These are phyloP conservation scores for Rhamphomyia laevipes DNA, from an alignment of 2,888 invertebrate genomes.

Conservation along the genomic window DNA sequence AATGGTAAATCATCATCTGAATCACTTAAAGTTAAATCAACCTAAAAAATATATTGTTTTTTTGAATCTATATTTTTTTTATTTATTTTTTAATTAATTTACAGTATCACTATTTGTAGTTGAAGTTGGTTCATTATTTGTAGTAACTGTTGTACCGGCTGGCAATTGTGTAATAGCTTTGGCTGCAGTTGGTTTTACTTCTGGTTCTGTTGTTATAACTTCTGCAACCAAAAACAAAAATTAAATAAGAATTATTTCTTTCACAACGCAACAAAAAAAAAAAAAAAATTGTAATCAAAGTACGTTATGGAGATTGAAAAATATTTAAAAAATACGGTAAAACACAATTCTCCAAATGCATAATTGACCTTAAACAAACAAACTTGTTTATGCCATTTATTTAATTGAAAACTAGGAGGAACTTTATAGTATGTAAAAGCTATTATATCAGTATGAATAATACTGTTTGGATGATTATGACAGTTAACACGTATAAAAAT, in stretches of 20 bases:
- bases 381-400: no score
- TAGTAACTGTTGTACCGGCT: constrained; percentile 17
- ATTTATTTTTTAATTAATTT: constrained; percentile 12
- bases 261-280: not conserved
- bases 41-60: constrained; percentile 25
- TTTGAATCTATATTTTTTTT: not conserved
- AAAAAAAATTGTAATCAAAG: not conserved
- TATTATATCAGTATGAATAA: no score
- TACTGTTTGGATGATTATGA: no score
- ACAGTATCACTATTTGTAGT: constrained; percentile 37
- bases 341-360: no score
- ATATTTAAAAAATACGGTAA: no score
- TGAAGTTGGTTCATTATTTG: constrained; percentile 33
- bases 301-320: no score
- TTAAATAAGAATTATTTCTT: not conserved
- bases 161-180: constrained; percentile 30
- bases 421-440: no score
- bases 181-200: constrained; percentile 23
- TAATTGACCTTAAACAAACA: no score
- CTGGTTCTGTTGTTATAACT: constrained; percentile 16
- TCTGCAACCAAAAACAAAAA: constrained; percentile 18
- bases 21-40: constrained; percentile 63
- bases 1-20: constrained; percentile 59
- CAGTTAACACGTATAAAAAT: no score
- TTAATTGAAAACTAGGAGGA: no score